Percentiles rank a stretch among this genome's conserved stretches.
Evolutionary conservation across 2,797 vertebrate species (phyloP).

Genomic region (Poecilia picta): DNA sequence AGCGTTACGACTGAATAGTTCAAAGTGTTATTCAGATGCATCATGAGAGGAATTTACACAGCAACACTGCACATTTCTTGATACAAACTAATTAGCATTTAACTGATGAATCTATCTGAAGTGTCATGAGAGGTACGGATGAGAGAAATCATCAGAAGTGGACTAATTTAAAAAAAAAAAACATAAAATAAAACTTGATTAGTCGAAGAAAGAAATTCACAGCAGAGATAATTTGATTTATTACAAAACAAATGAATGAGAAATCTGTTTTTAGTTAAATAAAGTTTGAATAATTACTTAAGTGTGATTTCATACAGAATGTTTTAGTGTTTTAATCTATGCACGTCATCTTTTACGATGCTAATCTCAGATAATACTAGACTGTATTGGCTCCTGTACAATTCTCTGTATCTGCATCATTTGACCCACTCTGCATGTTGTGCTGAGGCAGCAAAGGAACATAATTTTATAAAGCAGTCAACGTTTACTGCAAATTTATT

Average conservation of each 20-base stretch:
- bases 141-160: constrained; percentile 57
- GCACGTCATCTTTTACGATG: no score
- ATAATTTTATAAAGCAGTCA: neutral
- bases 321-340: neutral
- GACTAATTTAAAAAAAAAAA: constrained; percentile 55
- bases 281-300: neutral
- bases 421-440: neutral
- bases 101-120: constrained; percentile 35
- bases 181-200: constrained; percentile 16
- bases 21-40: constrained; percentile 6
- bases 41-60: constrained; percentile 19
- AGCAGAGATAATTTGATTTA: neutral
- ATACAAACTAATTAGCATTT: constrained; percentile 50
- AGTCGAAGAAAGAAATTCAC: neutral
- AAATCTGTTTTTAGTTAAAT: constrained; percentile 1
- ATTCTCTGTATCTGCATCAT: neutral
- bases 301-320: neutral
- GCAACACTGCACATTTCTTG: constrained; percentile 27
- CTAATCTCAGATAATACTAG: neutral
- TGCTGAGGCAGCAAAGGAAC: neutral
- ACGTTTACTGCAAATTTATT: neutral
- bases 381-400: neutral
- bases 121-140: constrained; percentile 35
- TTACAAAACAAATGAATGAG: neutral
- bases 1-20: neutral